Evolutionary conservation across 2,797 vertebrate genomes (phyloP).

Genomic region (Lophius americanus): DNA sequence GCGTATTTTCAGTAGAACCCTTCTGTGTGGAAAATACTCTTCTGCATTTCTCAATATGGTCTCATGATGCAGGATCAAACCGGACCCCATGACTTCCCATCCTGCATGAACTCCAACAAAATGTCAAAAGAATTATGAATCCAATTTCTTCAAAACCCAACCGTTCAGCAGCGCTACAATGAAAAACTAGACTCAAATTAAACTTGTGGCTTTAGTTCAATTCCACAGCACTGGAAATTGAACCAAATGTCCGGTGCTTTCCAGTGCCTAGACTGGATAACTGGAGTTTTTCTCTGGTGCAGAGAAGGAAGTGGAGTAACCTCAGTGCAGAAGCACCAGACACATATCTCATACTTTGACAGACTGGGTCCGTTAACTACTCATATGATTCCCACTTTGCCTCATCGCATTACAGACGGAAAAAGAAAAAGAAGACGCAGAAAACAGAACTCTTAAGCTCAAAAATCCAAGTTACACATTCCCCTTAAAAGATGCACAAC

Average conservation of each 20-base stretch:
- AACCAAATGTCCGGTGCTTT: no score
- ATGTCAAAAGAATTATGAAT: constrained; percentile 13
- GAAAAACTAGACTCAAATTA: constrained; percentile 7
- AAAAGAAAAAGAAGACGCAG: neutral
- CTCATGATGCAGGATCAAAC: constrained; percentile 19
- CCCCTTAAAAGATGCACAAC: constrained; percentile 32
- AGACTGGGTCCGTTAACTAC: constrained; percentile 36
- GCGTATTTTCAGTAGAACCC: constrained; percentile 10
- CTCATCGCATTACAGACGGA: constrained; percentile 10
- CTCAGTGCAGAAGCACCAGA: constrained; percentile 23
- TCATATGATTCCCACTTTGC: constrained; percentile 35
- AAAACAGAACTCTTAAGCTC: constrained; percentile 6
- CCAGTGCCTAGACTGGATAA: no score
- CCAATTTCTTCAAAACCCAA: constrained; percentile 9
- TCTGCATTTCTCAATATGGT: constrained; percentile 19
- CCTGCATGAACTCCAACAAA: neutral
- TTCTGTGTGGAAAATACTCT: constrained; percentile 11
- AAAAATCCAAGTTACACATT: constrained; percentile 33
- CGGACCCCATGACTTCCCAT: constrained; percentile 19
- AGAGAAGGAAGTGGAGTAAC: constrained; percentile 23
- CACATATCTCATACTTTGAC: constrained; percentile 22
- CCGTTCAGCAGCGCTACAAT: neutral
- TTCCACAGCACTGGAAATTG: neutral
- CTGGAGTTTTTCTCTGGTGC: neutral
- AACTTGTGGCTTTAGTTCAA: constrained; percentile 32